Evolutionary conservation across 2,797 vertebrate genomes (phyloP).

Genomic region (Xenentodon cancila): DNA sequence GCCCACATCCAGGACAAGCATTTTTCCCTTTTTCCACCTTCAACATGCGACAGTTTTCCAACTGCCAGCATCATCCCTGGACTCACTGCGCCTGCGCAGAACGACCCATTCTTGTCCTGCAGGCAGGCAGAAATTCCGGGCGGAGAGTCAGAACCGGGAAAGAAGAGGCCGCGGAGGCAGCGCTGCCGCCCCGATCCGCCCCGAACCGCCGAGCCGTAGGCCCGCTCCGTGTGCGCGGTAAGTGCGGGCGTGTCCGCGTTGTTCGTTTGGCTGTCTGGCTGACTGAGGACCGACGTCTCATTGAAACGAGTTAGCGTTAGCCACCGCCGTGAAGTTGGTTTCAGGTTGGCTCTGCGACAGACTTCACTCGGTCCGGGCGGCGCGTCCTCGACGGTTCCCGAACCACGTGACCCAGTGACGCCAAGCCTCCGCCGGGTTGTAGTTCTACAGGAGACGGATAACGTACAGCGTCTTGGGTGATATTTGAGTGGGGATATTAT

Average conservation of each 20-base stretch:
- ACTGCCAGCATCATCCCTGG: slow-evolving; percentile 74
- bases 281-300: slow-evolving; percentile 63
- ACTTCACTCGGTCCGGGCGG: no score
- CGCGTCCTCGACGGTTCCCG: no score
- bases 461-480: no score
- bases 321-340: background rate
- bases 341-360: no score
- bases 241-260: slow-evolving; percentile 30
- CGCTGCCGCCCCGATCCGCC: background rate
- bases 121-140: slow-evolving; percentile 72
- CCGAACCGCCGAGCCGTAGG: background rate
- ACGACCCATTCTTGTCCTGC: slow-evolving; percentile 82
- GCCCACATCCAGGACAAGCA: no score
- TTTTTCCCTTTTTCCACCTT: slow-evolving; percentile 1
- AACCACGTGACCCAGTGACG: no score
- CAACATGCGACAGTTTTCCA: slow-evolving; percentile 71
- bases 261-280: slow-evolving; percentile 54
- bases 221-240: slow-evolving; percentile 43
- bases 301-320: slow-evolving; percentile 67
- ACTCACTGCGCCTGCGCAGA: slow-evolving; percentile 73
- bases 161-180: slow-evolving; percentile 46
- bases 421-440: no score
- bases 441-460: no score
- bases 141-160: slow-evolving; percentile 60
- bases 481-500: no score